Evolutionary conservation across 2,797 vertebrate species (phyloP).

Genomic region (Semotilus atromaculatus): DNA sequence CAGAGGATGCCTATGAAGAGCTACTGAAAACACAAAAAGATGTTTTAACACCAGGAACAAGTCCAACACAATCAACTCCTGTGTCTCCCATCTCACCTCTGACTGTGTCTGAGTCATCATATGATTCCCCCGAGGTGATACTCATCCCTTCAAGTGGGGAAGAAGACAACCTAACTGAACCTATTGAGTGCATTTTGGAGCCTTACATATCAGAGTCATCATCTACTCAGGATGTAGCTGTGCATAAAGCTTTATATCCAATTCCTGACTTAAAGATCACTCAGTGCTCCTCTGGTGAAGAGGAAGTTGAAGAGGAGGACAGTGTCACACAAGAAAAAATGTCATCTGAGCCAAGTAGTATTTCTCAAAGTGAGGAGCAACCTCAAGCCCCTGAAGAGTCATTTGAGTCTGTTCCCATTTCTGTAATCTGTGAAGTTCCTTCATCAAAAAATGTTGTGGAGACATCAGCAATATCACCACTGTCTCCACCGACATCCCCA

Average conservation of each 20-base stretch:
- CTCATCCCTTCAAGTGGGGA: constrained; percentile 69
- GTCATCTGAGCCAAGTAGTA: constrained; percentile 73
- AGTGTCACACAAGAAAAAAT: constrained; percentile 85
- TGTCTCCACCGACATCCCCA: constrained; percentile 36
- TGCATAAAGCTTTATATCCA: constrained; percentile 84
- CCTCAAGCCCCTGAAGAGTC: constrained; percentile 61
- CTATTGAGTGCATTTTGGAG: constrained; percentile 53
- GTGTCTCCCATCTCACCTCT: constrained; percentile 63
- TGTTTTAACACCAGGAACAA: constrained; percentile 82
- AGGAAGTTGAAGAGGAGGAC: constrained; percentile 88
- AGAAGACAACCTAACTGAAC: constrained; percentile 73
- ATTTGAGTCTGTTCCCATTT: constrained; percentile 70
- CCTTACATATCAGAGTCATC: constrained; percentile 74
- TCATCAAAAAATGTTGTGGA: constrained; percentile 71
- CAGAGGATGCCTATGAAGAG: constrained; percentile 81
- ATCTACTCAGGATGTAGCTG: constrained; percentile 78
- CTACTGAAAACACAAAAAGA: constrained; percentile 85
- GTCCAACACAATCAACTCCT: constrained; percentile 73
- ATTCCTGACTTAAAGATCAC: constrained; percentile 99
- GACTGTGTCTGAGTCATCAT: constrained; percentile 66
- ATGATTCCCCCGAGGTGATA: constrained; percentile 73
- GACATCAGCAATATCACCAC: constrained; percentile 64
- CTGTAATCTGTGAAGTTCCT: constrained; percentile 78
- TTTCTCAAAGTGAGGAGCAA: constrained; percentile 74
- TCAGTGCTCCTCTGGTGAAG: constrained; percentile 95